A percentile compares a stretch with the other conserved stretches of the same genome.
These are phyloP conservation scores for Coptodon bakossiorum DNA, from an alignment of 2,113 vertebrate species.

Conservation along the genomic window DNA sequence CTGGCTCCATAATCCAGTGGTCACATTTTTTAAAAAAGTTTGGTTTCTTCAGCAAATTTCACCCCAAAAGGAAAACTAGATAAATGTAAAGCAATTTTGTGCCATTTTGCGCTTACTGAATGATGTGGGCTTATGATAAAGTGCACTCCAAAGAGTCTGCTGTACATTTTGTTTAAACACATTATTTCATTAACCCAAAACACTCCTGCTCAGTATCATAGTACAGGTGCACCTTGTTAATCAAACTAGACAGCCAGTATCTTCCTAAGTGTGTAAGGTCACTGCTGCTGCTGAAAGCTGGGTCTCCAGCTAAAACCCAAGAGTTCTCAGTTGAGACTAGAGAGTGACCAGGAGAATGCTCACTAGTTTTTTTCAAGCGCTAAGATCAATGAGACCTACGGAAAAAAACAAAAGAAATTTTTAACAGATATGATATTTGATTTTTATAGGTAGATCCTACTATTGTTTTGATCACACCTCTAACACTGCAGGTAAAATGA, in stretches of 20 bases:
- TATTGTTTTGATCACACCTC: background rate
- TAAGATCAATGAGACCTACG: background rate
- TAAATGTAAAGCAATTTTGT: background rate
- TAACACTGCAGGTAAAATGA: background rate
- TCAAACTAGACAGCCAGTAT: background rate
- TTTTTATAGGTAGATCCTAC: background rate
- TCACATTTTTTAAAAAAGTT: fast-evolving
- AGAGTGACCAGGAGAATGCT: background rate
- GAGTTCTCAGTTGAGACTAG: background rate
- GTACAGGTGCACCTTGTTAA: background rate
- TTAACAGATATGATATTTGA: background rate
- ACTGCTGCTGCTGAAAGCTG: background rate
- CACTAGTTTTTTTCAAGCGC: background rate
- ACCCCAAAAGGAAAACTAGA: background rate
- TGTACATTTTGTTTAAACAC: background rate
- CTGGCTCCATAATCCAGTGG: background rate
- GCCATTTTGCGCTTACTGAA: background rate
- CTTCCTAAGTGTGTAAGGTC: background rate
- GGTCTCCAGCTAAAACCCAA: background rate
- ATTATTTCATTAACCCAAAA: background rate
- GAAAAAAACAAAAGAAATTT: background rate
- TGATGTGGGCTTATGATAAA: background rate
- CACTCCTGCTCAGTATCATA: background rate
- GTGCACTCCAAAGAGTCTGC: background rate
- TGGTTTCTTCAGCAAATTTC: background rate